phyloP scores from a whole-genome alignment of 2,888 invertebrate species.

The Matsumyia berberina region DNA sequence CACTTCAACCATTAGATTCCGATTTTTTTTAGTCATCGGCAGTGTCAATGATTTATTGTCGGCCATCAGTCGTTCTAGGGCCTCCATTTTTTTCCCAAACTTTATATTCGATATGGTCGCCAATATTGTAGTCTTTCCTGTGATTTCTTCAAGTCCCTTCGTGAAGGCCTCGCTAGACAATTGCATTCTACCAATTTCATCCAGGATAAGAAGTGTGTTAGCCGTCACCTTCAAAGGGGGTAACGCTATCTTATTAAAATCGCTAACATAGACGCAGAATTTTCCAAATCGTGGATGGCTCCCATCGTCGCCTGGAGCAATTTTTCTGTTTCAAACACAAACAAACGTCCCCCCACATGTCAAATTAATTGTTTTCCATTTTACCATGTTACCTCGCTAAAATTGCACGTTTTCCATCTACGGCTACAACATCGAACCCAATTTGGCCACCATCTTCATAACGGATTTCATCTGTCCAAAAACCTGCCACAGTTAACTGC shows the following conservation, averaged over 20 bases:
- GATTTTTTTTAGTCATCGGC: constrained; percentile 80
- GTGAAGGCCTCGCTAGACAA: constrained; percentile 80
- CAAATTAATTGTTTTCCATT: neutral
- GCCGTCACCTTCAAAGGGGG: constrained; percentile 83
- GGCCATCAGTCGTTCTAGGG: constrained; percentile 80
- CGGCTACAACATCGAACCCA: constrained; percentile 88
- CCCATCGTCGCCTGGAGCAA: constrained; percentile 37
- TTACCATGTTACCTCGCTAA: constrained; percentile 85
- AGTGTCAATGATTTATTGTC: constrained; percentile 77
- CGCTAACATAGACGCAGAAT: constrained; percentile 86
- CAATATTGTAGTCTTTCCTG: constrained; percentile 77
- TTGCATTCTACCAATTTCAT: constrained; percentile 84
- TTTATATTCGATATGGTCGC: constrained; percentile 79
- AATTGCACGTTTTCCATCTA: constrained; percentile 84
- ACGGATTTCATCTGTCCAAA: constrained; percentile 88
- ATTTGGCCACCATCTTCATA: constrained; percentile 84
- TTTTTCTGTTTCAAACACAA: constrained; percentile 57
- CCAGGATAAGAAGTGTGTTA: constrained; percentile 79
- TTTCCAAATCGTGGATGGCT: constrained; percentile 85
- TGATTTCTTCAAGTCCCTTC: constrained; percentile 72
- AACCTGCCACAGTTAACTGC: constrained; percentile 84
- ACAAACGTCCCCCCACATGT: neutral
- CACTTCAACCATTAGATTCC: constrained; percentile 77
- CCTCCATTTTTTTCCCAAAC: constrained; percentile 54
- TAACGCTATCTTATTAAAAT: constrained; percentile 87